Conservation (phyloP, 2,797 vertebrate genomes). For the Chloroceryle amazona region DNA sequence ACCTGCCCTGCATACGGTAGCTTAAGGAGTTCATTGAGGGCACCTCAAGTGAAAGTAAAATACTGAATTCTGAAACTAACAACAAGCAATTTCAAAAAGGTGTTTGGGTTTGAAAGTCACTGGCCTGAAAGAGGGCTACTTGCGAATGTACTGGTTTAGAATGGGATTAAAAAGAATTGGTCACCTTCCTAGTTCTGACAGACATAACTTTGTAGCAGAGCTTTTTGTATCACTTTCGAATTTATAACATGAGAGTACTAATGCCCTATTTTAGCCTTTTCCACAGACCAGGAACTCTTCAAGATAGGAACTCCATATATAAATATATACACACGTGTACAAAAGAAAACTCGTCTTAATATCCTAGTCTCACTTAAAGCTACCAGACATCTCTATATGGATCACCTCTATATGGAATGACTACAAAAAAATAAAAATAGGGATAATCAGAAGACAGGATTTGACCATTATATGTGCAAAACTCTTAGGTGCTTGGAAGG, state of each 20-base stretch:
- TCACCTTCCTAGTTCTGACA: not conserved
- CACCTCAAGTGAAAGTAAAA: not conserved
- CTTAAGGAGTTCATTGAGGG: not conserved
- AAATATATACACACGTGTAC: accelerated
- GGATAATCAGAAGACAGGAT: not conserved
- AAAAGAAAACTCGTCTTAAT: not conserved
- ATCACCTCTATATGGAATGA: not conserved
- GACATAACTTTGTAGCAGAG: not conserved
- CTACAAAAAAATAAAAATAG: not conserved
- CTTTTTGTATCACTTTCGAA: not conserved
- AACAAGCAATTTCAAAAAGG: not conserved
- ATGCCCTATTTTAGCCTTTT: not conserved
- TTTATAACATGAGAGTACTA: not conserved
- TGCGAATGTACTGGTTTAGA: not conserved
- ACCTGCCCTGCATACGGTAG: not conserved
- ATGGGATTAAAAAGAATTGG: not conserved
- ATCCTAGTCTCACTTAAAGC: not conserved
- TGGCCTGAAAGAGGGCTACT: not conserved
- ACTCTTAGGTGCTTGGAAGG: not conserved
- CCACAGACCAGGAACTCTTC: not conserved
- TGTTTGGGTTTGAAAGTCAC: not conserved
- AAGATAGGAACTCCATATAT: not conserved
- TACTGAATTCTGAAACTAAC: not conserved
- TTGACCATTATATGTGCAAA: not conserved
- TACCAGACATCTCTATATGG: not conserved